A percentile compares a stretch with the other conserved stretches of the same genome.
phyloP scores from a whole-genome alignment of 2,888 invertebrate genomes.

The Eumerus sabulonum region DNA sequence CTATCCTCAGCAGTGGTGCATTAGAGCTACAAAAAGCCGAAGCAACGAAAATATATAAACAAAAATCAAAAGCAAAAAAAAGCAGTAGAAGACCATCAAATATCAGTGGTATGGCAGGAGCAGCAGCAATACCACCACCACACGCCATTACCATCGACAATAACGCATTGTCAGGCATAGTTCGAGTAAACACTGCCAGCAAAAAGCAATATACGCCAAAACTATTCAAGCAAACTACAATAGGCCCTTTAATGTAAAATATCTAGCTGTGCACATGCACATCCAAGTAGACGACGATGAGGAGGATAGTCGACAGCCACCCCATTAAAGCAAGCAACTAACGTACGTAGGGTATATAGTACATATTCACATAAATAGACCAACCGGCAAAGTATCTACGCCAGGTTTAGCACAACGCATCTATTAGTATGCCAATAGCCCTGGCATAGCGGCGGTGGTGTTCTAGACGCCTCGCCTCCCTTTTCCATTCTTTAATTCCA shows the following conservation, averaged over 20 bases:
- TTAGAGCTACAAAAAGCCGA: slow-evolving; percentile 46
- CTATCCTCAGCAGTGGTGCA: slow-evolving; percentile 57
- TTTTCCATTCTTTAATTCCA: slow-evolving; percentile 44
- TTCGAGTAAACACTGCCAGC: slow-evolving; percentile 54
- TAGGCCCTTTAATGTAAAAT: slow-evolving; percentile 68
- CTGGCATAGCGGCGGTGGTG: slow-evolving; percentile 33
- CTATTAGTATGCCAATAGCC: slow-evolving; percentile 69
- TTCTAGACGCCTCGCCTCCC: slow-evolving; percentile 29
- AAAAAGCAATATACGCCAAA: slow-evolving; percentile 59
- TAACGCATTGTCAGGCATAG: slow-evolving; percentile 33
- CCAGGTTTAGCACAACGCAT: slow-evolving; percentile 67
- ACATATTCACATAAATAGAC: slow-evolving; percentile 68
- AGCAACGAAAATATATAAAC: slow-evolving; percentile 19
- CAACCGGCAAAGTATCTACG: slow-evolving; percentile 68
- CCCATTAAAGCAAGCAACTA: slow-evolving; percentile 45
- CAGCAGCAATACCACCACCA: too few species aligned
- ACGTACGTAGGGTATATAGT: slow-evolving; percentile 53
- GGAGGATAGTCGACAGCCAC: slow-evolving; percentile 27
- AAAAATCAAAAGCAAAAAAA: slow-evolving; percentile 26
- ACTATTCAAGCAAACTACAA: slow-evolving; percentile 67
- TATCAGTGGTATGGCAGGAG: slow-evolving; percentile 32
- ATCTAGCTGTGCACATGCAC: slow-evolving; percentile 62
- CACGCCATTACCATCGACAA: too few species aligned
- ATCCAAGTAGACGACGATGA: too few species aligned
- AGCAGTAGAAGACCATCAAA: slow-evolving; percentile 30